Evolutionary conservation across 2,797 vertebrate species (phyloP).

Genomic region (Acrocephalus scirpaceus): DNA sequence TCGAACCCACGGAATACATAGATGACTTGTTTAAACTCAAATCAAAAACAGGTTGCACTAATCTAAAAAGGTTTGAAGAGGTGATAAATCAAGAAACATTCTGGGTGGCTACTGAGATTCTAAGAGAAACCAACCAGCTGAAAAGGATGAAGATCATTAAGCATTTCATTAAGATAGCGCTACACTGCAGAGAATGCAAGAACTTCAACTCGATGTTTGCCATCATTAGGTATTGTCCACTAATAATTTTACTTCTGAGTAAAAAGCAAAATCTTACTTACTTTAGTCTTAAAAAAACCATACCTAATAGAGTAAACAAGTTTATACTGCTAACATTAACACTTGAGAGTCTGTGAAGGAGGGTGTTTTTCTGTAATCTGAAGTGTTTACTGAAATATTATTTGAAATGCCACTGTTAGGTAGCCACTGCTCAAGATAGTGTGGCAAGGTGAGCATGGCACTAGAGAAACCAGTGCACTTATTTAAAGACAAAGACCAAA

Average conservation of each 20-base stretch:
- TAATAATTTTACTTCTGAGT: neutral
- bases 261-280: neutral
- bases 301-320: neutral
- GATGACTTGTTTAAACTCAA: constrained; percentile 96
- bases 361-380: neutral
- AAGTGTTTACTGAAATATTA: neutral
- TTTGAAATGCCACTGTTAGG: neutral
- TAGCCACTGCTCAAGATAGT: neutral
- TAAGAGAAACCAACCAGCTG: constrained; percentile 93
- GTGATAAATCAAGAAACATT: constrained; percentile 99
- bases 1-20: constrained; percentile 97
- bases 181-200: constrained; percentile 98
- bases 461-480: neutral
- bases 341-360: neutral
- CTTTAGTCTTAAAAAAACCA: neutral
- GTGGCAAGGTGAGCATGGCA: neutral
- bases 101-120: constrained; percentile 97
- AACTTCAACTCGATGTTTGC: constrained; percentile 99
- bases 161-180: constrained; percentile 97
- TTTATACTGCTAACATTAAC: neutral
- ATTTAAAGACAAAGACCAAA: neutral
- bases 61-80: constrained; percentile 97
- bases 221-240: constrained; percentile 90
- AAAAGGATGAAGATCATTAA: constrained; percentile 98
- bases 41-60: constrained; percentile 85